Conservation (phyloP, 2,113 vertebrate species). For the Mungos mungo region DNA sequence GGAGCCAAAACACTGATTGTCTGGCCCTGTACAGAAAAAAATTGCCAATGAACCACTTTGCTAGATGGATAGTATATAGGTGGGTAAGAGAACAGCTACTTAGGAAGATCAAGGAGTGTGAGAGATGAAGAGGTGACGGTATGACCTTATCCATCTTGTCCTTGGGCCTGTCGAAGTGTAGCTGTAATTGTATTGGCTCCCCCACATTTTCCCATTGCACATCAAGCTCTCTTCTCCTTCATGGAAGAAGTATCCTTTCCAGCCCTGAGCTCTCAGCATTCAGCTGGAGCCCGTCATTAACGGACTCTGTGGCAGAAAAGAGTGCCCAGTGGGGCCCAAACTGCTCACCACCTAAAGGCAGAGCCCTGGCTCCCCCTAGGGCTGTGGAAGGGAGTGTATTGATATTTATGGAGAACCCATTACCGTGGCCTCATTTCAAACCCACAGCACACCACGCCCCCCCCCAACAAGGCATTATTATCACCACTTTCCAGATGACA, state of each 20-base stretch:
- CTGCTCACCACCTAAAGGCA: neutral
- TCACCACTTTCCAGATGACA: neutral
- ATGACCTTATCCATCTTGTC: accelerated
- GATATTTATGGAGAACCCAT: neutral
- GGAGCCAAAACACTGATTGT: neutral
- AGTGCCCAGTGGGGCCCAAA: neutral
- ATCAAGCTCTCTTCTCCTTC: neutral
- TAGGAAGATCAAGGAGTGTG: neutral
- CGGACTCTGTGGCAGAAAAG: neutral
- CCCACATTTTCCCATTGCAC: neutral
- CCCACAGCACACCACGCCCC: neutral
- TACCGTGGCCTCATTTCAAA: neutral
- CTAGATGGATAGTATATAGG: neutral
- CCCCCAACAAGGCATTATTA: neutral
- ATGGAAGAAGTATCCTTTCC: neutral
- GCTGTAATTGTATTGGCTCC: neutral
- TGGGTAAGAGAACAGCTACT: neutral
- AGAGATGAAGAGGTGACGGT: neutral
- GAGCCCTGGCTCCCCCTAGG: too few relatives aligned
- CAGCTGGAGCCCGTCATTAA: neutral
- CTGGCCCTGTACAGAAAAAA: neutral
- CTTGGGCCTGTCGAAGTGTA: neutral
- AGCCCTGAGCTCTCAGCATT: neutral
- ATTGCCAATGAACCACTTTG: neutral
- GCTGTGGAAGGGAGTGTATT: neutral